Base-by-base conservation (phyloP, 2,888 invertebrate genomes). In the Ichneumoninae sp. region DNA sequence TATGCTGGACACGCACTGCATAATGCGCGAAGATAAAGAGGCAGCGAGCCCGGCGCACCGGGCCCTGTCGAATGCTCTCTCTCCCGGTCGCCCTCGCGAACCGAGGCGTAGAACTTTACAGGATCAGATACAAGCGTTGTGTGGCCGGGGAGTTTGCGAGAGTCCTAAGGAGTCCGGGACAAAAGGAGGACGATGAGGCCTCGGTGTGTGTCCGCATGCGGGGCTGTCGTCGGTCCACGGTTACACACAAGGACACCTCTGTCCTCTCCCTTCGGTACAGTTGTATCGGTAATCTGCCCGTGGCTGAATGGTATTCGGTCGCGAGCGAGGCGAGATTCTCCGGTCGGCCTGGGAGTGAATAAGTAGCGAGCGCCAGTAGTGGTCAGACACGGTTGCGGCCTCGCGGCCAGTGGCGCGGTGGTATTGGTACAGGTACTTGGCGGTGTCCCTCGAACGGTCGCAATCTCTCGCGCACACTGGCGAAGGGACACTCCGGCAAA, bases 1-100 rank as follows among this genome's bases (percentile, higher is more conserved):
- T 88, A 85, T 80, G 78, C 79, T 66, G 85, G 84, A 87, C 87
- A 87, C 87, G 87, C 86, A 87, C 81, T 83, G 86, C 83, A 87
- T 87, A 87, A 86, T 87, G 86, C 83, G 60, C 73, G 26, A 40
- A 86, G 84, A 87, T 85, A 87, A 84, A 86, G 86, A 83, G 85
- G 81, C 81, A 77, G 60, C 69, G 73, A 69, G 79, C 3, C n/a
- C 19, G 60, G 30, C 57, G 57, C 57, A 33, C 52, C 69, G 36
- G 16, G 76, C 65, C 30, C 68, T 50, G 69, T 74, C 83, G 73
- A 33, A 63, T 33, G 33, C 3, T 63, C 30, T 63, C 63, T 13
- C 16, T 13, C 68, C 73, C 44, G 13, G 60, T 78, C 85, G 68
- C 65, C 71, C 71, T 68, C 60, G 54, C 30, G 63, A 36, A 75